Evolutionary conservation across 2,888 invertebrate genomes (phyloP), one percentile per base, ranked within the genome.

Genomic region (Andrena dorsata): DNA sequence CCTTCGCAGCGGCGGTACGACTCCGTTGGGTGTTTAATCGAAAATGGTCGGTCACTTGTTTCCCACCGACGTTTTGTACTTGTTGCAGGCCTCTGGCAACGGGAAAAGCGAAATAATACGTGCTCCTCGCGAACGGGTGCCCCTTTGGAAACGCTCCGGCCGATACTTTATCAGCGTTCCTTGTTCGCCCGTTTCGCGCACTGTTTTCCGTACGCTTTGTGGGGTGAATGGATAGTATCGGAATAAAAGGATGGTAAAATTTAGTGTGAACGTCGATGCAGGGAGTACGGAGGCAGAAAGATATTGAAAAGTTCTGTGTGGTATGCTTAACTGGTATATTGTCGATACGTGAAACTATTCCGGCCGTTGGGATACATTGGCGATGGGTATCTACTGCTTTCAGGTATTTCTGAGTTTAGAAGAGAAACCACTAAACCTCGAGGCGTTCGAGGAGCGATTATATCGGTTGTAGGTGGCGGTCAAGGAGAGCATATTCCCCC

Each of bases 161-260:
- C 56, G 23, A 74, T 74, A 74, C 47, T 74, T 74, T 47, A 66
- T 74, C 65, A 35, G 28, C 28, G 47, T 20, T 58, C 30, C 73
- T 28, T 58, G 13, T 8, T 10, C 49, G 6, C 10, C 49, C 28
- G 28, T 51, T 65, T 30, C 47, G 5, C 28, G 2, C 49, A n/a
- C 28, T 20, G 28, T 5, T 20, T 41, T 47, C 49, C 20, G 47
- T 65, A 30, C 49, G 49, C 2, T 65, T 65, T 65, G 47, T 4
- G n/a, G 20, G 41, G 26, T 28, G n/a, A n/a, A 47, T 32, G 47
- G 47, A 47, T 47, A 65, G 23, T n/a, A 8, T 10, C n/a, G 65
- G 20, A 28, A 41, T 28, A 65, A 49, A 28, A 13, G 28, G 65
- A 49, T 65, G 49, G 49, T 49, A 30, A 65, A 47, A 65, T 26